Evolutionary conservation across 2,113 vertebrate genomes (phyloP), one percentile per base, ranked within the genome.

Genomic region (Grus americana): DNA sequence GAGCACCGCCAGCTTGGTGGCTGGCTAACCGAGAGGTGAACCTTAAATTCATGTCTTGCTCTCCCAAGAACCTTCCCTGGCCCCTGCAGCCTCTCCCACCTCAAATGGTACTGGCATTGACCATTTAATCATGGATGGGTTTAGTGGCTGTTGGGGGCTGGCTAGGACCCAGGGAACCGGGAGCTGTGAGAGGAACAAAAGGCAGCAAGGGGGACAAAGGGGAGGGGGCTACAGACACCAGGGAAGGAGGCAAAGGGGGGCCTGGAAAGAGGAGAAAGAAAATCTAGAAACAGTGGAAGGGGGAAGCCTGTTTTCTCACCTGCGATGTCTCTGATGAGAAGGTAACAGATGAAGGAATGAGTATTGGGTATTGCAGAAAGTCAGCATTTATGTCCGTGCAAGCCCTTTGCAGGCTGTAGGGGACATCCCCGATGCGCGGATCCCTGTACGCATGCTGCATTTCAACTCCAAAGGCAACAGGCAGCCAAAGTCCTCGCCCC

Each of bases 391-490:
- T 46, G 46, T 9, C 36, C 10, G 6, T 47, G 29, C 54, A 61
- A 72, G 47, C 26, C 32, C 55, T 62, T 79, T 49, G 27, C 49
- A 83, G 71, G 46, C 27, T 52, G 17, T 11, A 44, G 54, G 44
- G 38, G 34, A 57, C 19, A 10, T 52, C 15, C 32, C 2, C 0
- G 3, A 13, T 18, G 6, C 2, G 1, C 3, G 4, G 20, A 40
- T 40, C 23, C 23, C 23, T 0, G 0, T 29, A 30, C 1, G 0
- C 27, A 52, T 0, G 0, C 11, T 54, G 32, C 20, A 23, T 44
- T 91, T 80, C n/a, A 71, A 4, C 18, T 74, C 44, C 72, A 67
- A 79, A 83, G 17, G 55, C 32, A 46, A 50, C 0, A 3, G 27
- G n/a, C 44, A 76, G 27, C 55, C 42, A 3, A 1, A 52, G 62